Percentiles rank a stretch among this genome's conserved stretches.
phyloP scores from a whole-genome alignment of 2,113 vertebrate species.

The Phalacrocorax brasilianus region DNA sequence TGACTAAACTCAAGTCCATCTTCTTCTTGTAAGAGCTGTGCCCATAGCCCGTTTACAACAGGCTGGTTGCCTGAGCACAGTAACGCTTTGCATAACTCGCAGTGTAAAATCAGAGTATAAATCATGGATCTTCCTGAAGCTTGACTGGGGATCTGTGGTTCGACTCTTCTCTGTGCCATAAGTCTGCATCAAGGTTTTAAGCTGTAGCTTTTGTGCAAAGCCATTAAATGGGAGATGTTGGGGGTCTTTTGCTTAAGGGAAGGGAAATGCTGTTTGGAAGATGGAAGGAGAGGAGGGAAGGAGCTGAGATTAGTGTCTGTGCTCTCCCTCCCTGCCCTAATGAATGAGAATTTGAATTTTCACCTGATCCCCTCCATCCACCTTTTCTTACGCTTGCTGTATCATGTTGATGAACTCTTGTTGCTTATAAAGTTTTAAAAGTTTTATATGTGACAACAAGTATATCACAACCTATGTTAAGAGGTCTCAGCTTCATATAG shows the following conservation, averaged over 20 bases:
- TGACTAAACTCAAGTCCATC: not conserved
- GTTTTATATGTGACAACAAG: not conserved
- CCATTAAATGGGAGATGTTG: not conserved
- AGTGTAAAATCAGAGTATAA: not conserved
- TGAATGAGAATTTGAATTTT: not conserved
- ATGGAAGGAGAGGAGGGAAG: not conserved
- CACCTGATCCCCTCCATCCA: not conserved
- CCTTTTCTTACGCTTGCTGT: not conserved
- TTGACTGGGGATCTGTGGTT: not conserved
- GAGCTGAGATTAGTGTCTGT: not conserved
- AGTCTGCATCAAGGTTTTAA: not conserved
- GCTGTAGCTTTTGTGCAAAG: not conserved
- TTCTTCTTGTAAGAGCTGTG: not conserved
- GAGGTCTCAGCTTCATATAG: not conserved
- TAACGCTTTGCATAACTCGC: not conserved
- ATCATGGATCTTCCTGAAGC: not conserved
- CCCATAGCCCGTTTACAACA: not conserved
- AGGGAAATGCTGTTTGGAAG: not conserved
- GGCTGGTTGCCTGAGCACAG: not conserved
- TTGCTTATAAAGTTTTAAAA: not conserved
- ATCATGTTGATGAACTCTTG: not conserved
- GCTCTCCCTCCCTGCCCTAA: not conserved
- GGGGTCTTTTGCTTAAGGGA: not conserved
- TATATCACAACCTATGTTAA: not conserved
- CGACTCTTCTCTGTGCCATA: not conserved